Percentiles rank a stretch among this genome's conserved stretches.
These are phyloP conservation scores for Hippocampus zosterae DNA, from an alignment of 2,113 vertebrate genomes.

Conservation along the genomic window DNA sequence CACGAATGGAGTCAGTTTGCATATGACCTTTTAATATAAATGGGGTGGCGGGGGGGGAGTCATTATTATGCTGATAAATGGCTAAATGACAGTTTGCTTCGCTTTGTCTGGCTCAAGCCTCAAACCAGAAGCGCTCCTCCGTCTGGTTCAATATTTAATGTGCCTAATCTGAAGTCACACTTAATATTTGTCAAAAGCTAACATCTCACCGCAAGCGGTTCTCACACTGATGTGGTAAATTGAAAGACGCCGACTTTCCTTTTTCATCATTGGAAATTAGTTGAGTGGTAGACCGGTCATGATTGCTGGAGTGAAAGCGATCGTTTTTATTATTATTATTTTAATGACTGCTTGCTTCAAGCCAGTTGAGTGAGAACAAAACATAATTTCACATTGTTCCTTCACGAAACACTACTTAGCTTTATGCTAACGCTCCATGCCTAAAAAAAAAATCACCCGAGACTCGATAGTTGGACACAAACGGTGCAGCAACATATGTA, in stretches of 20 bases:
- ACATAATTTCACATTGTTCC: too few species aligned
- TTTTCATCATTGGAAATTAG: not conserved
- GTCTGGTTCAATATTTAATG: constrained; percentile 1
- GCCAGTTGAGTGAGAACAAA: too few species aligned
- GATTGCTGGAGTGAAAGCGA: not conserved
- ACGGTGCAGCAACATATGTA: too few species aligned
- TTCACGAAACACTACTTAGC: too few species aligned
- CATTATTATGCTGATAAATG: not conserved
- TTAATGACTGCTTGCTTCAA: too few species aligned
- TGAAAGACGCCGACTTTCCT: not conserved
- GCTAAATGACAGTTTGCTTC: not conserved
- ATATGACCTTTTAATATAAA: constrained; percentile 3
- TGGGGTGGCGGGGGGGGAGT: not conserved
- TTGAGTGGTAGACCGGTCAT: not conserved
- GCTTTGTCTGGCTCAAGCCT: not conserved
- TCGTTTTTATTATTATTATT: not conserved
- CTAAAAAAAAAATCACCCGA: too few species aligned
- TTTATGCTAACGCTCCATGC: too few species aligned
- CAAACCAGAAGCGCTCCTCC: not conserved
- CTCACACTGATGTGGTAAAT: not conserved
- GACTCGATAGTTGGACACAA: too few species aligned
- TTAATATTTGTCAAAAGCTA: not conserved
- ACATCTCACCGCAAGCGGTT: not conserved
- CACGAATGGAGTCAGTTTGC: not conserved
- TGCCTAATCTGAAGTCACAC: not conserved